A percentile compares a stretch with the other conserved stretches of the same genome.
Evolutionary conservation across 1,140 invertebrate species (phyloP).

Genomic region (Prorops nasuta): DNA sequence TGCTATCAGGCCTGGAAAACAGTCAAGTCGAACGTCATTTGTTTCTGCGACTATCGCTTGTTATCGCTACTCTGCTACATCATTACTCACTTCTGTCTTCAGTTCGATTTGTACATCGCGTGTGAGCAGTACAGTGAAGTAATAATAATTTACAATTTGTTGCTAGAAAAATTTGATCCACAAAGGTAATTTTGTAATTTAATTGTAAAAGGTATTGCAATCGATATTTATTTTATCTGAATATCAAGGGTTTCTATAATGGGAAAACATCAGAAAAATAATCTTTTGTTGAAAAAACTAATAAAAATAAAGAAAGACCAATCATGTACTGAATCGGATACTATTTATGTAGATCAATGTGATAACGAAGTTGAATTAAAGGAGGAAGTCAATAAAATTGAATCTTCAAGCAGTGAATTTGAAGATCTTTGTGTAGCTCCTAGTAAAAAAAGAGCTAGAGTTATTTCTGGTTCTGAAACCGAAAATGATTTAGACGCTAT

Average conservation of each 20-base stretch:
- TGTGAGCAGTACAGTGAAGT: too few species aligned
- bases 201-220: constrained; percentile 3
- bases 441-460: constrained; percentile 1
- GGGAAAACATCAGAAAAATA: too few species aligned
- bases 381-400: background rate
- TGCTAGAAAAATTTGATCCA: too few species aligned
- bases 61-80: too few species aligned
- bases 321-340: background rate
- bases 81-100: too few species aligned
- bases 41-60: too few species aligned
- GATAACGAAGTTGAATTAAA: background rate
- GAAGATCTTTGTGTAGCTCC: constrained; percentile 2
- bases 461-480: background rate
- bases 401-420: background rate
- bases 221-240: constrained; percentile 7
- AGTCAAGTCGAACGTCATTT: too few species aligned
- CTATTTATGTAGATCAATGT: background rate
- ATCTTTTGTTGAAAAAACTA: too few species aligned
- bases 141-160: too few species aligned
- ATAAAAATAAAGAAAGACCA: background rate
- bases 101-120: too few species aligned
- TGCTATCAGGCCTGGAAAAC: too few species aligned
- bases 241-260: too few species aligned
- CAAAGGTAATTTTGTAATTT: constrained; percentile 1
- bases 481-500: background rate